Evolutionary conservation across 2,113 vertebrate species (phyloP).

Genomic region (Camarhynchus parvulus): DNA sequence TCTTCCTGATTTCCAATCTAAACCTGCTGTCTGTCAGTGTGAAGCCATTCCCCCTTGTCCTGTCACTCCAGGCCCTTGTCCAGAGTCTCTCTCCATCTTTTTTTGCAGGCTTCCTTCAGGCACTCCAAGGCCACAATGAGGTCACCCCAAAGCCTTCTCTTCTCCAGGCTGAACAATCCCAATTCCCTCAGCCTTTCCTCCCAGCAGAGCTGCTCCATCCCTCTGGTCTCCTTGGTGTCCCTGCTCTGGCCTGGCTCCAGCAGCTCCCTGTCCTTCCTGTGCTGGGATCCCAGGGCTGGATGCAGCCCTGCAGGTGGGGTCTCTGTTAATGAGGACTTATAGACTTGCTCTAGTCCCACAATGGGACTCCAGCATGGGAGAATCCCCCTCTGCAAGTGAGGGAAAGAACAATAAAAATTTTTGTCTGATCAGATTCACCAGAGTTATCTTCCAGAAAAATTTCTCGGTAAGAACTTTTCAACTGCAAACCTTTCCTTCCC

Average conservation of each 20-base stretch:
- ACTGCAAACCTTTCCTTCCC: not conserved
- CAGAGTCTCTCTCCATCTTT: not conserved
- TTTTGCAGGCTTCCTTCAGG: not conserved
- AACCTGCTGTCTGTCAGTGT: accelerated
- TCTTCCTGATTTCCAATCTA: accelerated
- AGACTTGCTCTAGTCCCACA: not conserved
- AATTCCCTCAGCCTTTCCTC: not conserved
- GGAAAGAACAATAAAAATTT: not conserved
- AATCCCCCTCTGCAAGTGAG: not conserved
- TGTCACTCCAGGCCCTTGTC: not conserved
- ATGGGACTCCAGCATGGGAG: not conserved
- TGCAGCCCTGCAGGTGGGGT: accelerated
- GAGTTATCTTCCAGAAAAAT: not conserved
- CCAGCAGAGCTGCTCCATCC: not conserved
- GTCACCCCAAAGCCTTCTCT: not conserved
- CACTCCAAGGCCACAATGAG: not conserved
- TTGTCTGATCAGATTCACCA: not conserved
- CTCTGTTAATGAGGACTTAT: not conserved
- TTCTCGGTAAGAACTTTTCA: not conserved
- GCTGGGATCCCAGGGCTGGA: not conserved
- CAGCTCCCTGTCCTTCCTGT: not conserved
- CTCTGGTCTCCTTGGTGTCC: not conserved
- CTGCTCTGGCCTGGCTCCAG: not conserved
- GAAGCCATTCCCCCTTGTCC: not conserved
- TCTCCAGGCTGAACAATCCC: not conserved